These are phyloP conservation scores for Phytoseiulus persimilis DNA, from an alignment of 2,888 invertebrate genomes.

Conservation along the genomic window DNA sequence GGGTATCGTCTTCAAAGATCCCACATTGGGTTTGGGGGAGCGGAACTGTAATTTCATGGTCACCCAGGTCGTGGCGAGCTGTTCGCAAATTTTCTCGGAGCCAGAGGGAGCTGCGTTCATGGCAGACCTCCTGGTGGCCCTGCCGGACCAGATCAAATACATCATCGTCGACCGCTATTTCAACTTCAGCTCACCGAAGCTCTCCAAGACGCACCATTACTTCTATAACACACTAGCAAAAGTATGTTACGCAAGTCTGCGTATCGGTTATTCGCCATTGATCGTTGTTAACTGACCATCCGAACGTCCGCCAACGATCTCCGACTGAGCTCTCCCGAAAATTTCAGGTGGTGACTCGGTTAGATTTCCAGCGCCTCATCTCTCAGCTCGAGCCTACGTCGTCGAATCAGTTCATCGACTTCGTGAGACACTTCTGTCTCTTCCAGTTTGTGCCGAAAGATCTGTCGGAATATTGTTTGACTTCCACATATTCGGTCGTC, in stretches of 20 bases:
- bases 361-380: neutral
- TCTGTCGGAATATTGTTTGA: conserved; percentile 6
- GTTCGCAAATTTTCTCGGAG: conserved; percentile 25
- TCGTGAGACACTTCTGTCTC: conserved; percentile 17
- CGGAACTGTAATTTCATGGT: conserved; percentile 26
- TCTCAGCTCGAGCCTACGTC: neutral
- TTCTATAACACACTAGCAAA: conserved; percentile 13
- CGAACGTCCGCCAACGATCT: neutral
- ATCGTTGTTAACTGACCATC: too few species aligned
- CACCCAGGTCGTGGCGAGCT: conserved; percentile 15
- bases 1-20: conserved; percentile 9
- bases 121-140: conserved; percentile 22
- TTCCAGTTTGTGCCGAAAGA: conserved; percentile 14
- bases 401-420: conserved; percentile 6
- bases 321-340: neutral
- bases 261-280: too few species aligned
- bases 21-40: neutral
- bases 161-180: conserved; percentile 29
- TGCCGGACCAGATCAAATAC: conserved; percentile 30
- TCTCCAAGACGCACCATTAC: neutral
- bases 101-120: conserved; percentile 17
- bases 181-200: neutral
- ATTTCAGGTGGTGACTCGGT: neutral
- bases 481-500: neutral
- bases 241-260: too few species aligned